Conservation (phyloP, 2,888 invertebrate species). For the Ormyrus rosae region DNA sequence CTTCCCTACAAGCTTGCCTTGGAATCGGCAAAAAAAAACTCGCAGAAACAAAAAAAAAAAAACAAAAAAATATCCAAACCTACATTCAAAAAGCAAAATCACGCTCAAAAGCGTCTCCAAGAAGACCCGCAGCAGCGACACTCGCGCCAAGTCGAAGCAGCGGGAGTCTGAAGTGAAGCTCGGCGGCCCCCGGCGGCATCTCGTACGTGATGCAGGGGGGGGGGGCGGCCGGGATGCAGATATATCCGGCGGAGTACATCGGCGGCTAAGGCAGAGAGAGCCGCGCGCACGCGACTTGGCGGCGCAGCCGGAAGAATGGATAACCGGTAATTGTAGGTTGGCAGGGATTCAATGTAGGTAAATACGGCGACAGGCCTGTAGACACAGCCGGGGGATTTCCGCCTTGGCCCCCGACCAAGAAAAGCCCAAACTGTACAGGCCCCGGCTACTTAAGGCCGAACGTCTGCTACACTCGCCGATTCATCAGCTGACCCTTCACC, state of each 20-base stretch:
- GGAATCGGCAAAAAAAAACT: background rate
- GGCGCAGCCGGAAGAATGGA: conserved; percentile 69
- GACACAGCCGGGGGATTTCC: conserved; percentile 36
- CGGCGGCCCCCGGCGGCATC: background rate
- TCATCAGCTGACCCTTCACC: too few species aligned
- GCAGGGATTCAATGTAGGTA: conserved; percentile 76
- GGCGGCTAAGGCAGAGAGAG: conserved; percentile 59
- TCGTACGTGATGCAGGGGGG: conserved; percentile 17
- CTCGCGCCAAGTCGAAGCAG: background rate
- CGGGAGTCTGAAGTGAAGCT: background rate
- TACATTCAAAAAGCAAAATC: background rate
- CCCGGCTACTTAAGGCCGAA: too few species aligned
- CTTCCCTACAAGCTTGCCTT: too few species aligned
- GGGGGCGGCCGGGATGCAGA: conserved; percentile 33
- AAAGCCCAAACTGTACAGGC: too few species aligned
- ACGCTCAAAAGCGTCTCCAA: too few species aligned
- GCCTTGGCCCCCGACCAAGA: too few species aligned
- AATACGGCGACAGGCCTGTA: conserved; percentile 65
- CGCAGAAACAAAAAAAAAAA: background rate
- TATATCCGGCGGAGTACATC: conserved; percentile 62
- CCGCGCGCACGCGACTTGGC: conserved; percentile 64
- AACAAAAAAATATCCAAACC: background rate
- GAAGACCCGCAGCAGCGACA: too few species aligned
- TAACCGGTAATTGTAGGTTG: conserved; percentile 76
- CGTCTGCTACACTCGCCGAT: too few species aligned